Conservation (phyloP, 92 coral and sea anemone species). For the Pocillopora grandis region DNA sequence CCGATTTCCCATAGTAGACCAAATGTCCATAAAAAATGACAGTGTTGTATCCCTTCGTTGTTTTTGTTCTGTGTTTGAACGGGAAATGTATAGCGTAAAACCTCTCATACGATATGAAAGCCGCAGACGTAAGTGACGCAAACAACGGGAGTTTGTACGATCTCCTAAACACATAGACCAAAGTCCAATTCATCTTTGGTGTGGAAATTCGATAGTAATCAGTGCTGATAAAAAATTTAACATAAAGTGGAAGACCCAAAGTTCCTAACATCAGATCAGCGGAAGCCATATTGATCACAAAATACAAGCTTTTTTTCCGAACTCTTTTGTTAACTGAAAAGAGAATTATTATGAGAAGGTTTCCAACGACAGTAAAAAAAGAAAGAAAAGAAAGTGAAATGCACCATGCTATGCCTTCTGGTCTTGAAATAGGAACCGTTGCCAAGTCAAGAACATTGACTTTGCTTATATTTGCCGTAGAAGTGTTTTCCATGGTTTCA, state of each 20-base stretch:
- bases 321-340: not conserved
- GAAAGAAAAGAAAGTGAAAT: not conserved
- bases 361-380: not conserved
- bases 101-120: not conserved
- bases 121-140: not conserved
- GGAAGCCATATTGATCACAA: slow-evolving; percentile 10
- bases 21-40: not conserved
- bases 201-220: not conserved
- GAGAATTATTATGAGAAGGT: not conserved
- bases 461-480: not conserved
- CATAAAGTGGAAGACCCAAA: not conserved
- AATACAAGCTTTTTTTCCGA: not conserved
- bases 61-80: not conserved
- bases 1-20: not conserved
- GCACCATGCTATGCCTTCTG: not conserved
- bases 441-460: not conserved
- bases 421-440: not conserved
- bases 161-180: not conserved
- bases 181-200: not conserved
- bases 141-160: not conserved
- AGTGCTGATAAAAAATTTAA: not conserved
- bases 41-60: not conserved
- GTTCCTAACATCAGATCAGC: slow-evolving; percentile 25
- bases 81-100: slow-evolving; percentile 3
- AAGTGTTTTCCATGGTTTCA: not conserved